Percentiles rank a stretch among this genome's conserved stretches.
These are phyloP conservation scores for Gulo gulo DNA, from an alignment of 2,113 vertebrate genomes.

Conservation along the genomic window DNA sequence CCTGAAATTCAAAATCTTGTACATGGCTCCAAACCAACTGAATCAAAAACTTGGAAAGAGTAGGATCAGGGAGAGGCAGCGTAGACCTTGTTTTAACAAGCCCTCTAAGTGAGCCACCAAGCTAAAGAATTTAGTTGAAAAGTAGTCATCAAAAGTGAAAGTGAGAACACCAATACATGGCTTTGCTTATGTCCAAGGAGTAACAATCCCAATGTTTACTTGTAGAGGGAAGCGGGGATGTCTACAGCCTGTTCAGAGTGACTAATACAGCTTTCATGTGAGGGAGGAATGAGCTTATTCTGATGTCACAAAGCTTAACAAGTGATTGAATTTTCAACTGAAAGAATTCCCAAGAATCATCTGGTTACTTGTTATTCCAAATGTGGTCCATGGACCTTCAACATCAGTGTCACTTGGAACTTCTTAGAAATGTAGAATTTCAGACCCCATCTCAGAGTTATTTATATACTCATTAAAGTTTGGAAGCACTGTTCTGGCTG, in stretches of 20 bases:
- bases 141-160: background rate
- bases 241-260: background rate
- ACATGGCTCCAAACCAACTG: too few species aligned
- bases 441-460: background rate
- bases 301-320: background rate
- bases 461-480: background rate
- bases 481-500: background rate
- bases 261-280: background rate
- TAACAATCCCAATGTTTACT: background rate
- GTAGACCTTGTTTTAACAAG: background rate
- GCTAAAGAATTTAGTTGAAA: background rate
- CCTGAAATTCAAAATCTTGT: background rate
- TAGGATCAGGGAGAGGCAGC: background rate
- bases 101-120: background rate
- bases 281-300: background rate
- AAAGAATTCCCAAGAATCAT: background rate
- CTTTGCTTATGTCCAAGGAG: background rate
- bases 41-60: background rate
- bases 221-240: background rate
- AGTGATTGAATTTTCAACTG: background rate
- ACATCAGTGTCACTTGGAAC: background rate
- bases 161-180: background rate
- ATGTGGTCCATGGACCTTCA: background rate
- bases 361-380: background rate
- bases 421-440: background rate